A percentile compares a stretch with the other conserved stretches of the same genome.
Conservation (phyloP, 2,113 vertebrate species). For the Heliornis fulica region DNA sequence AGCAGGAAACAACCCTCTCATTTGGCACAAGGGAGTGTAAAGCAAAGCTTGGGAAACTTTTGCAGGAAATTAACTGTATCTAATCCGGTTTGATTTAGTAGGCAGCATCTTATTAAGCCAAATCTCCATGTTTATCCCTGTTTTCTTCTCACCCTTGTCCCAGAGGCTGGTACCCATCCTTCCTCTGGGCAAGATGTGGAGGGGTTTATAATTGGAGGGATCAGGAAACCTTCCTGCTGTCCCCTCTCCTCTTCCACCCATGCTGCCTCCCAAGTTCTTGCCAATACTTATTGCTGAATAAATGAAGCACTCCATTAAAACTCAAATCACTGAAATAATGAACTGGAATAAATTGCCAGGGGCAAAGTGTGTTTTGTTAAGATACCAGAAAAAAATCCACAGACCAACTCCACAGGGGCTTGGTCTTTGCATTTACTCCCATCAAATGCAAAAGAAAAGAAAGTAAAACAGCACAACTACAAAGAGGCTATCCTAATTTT, state of each 20-base stretch:
- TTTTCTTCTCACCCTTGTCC: background rate
- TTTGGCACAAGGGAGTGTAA: background rate
- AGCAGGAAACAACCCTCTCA: background rate
- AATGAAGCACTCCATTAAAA: conserved; percentile 18
- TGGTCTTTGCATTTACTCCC: background rate
- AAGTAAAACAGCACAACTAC: background rate
- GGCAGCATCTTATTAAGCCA: conserved; percentile 21
- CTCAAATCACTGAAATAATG: conserved; percentile 5
- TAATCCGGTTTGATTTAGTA: conserved; percentile 50
- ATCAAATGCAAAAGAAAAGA: background rate
- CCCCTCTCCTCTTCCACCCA: background rate
- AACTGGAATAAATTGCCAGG: conserved; percentile 5
- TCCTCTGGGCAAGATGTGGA: background rate
- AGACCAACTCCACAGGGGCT: background rate
- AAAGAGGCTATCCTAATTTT: background rate
- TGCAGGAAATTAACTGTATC: conserved; percentile 19
- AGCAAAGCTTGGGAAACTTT: conserved; percentile 12
- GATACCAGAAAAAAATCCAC: background rate
- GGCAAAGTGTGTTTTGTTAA: conserved; percentile 38
- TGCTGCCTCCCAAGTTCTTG: background rate
- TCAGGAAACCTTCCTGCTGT: background rate
- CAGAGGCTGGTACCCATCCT: background rate
- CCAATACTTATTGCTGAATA: background rate
- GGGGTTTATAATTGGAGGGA: background rate
- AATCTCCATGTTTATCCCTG: conserved; percentile 15